These are phyloP conservation scores for Sitta europaea DNA, from an alignment of 2,113 vertebrate species.

Conservation along the genomic window DNA sequence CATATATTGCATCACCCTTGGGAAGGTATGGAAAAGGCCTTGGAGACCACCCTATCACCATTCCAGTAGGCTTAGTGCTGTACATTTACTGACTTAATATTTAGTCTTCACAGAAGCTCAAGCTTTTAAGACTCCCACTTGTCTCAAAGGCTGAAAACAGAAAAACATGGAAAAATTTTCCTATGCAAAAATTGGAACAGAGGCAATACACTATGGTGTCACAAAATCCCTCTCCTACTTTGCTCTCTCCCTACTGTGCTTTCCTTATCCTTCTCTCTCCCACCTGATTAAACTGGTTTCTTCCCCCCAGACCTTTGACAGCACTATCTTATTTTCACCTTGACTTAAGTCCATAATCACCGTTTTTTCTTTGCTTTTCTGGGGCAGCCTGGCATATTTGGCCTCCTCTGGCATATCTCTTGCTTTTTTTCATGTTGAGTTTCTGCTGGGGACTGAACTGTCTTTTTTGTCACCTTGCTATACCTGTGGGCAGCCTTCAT, in stretches of 20 bases:
- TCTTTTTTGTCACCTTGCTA: neutral
- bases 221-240: neutral
- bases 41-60: neutral
- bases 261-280: neutral
- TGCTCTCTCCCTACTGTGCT: neutral
- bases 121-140: neutral
- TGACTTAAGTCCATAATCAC: neutral
- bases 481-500: neutral
- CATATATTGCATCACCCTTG: neutral
- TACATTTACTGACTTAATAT: neutral
- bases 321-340: neutral
- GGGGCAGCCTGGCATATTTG: neutral
- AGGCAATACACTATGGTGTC: neutral
- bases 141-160: neutral
- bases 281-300: neutral
- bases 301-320: neutral
- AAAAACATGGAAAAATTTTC: neutral
- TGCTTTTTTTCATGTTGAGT: neutral
- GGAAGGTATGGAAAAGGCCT: neutral
- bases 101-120: neutral
- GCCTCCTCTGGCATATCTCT: neutral
- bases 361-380: neutral
- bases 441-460: neutral
- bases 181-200: accelerated
- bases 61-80: neutral